Evolutionary conservation across 2,888 invertebrate species (phyloP), one percentile per base, ranked within the genome.

Genomic region (Pseudeuparius sepicola): DNA sequence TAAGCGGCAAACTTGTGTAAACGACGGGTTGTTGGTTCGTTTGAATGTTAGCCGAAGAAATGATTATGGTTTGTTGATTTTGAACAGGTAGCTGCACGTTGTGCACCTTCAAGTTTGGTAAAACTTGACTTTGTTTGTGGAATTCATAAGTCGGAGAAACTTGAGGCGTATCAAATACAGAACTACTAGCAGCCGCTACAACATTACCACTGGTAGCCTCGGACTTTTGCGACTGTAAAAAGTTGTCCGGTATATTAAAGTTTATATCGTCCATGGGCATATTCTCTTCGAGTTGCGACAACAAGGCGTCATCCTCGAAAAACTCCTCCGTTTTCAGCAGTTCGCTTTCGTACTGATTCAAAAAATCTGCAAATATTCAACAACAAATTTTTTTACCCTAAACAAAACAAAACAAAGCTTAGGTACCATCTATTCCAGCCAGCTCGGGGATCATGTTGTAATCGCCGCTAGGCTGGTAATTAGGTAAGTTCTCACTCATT

Each of bases 341-440:
- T 53, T 77, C 78, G 43, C 64, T 75, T 59, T 78, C 78, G 53
- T 75, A 79, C 42, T 75, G 73, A 45, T 70, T 70, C 15, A 80
- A 60, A 30, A 78, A 67, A 60, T 78, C 78, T 78, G 60, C 68
- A 42, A 33, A 24, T 32, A 43, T 37, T 24, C 33, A 40, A 45
- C 31, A 23, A 34, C 17, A 16, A 9, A 25, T 29, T 16, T n/a
- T 14, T 10, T 20, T 23, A 4, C 11, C n/a, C 10, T 18, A 7
- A 36, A 10, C 4, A 31, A 9, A 36, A 34, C 5, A 36, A 9
- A 24, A 34, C 11, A 9, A 34, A n/a, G n/a, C n/a, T n/a, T 28
- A 4, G 28, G 62, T 66, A 78, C 80, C 80, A 62, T 80, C 78
- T 46, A 80, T 70, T 55, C 75, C 78, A 47, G 71, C 67, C 27